Evolutionary conservation across 2,113 vertebrate species (phyloP), one percentile per base, ranked within the genome.

Genomic region (Proterorhinus semilunaris): DNA sequence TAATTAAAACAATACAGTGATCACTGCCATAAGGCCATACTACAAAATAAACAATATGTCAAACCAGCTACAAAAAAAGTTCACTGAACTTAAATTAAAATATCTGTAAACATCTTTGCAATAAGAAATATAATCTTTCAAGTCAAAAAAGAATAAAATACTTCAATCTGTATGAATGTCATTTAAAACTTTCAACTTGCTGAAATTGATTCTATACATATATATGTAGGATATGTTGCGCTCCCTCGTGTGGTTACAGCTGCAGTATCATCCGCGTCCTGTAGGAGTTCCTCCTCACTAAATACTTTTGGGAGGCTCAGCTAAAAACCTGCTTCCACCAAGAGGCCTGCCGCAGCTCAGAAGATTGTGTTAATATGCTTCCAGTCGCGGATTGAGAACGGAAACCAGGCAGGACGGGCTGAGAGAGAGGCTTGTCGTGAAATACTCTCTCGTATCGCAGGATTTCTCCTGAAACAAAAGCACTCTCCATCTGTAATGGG

Each of bases 51-150:
- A 98, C 94, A 90, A 95, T 75, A 89, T 89, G 95, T 97, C 94
- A 97, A 96, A 95, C 95, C 95, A 97, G 96, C 95, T 97, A 97
- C 95, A 87, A 98, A 98, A 36, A 95, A 97, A 97, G 95, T 98
- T 97, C 95, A 97, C 95, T 96, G 95, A 98, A 98, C 96, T 97
- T 96, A 99, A 98, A 96, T 97, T 95, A 98, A 98, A 98, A 98
- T 96, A 98, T 96, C 93, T 98, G 96, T 98, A 99, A 98, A 99
- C 96, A 99, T 97, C 95, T 96, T 97, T 96, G 96, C 94, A 94
- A 96, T 98, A 98, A 94, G 95, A 99, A 98, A 99, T 98, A 98
- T 97, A 98, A 95, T 96, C 94, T 96, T 98, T 98, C 96, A 99
- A 98, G 96, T 98, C 94, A 97, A 98, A 98, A 96, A 96, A 96